Percentiles rank a stretch among this genome's conserved stretches.
These are phyloP conservation scores for Dichetophora obliterata DNA, from an alignment of 2,888 invertebrate species.

Conservation along the genomic window DNA sequence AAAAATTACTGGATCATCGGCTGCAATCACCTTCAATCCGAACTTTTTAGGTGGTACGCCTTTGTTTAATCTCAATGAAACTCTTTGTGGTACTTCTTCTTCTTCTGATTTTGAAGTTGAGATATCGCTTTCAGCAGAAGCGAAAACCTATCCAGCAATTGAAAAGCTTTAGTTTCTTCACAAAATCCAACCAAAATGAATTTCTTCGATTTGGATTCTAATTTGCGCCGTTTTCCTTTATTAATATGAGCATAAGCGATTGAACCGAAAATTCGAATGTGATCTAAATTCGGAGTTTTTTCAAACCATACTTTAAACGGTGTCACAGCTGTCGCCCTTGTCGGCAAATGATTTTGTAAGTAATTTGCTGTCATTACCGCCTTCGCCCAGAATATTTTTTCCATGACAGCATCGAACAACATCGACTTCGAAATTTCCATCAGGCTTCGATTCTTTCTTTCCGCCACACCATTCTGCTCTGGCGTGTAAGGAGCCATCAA, in stretches of 20 bases:
- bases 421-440: conserved; percentile 25
- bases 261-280: conserved; percentile 6
- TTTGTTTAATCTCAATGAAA: conserved; percentile 28
- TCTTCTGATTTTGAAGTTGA: too few relatives aligned
- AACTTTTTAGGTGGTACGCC: conserved; percentile 22
- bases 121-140: too few relatives aligned
- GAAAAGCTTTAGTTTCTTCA: neutral
- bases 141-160: too few relatives aligned
- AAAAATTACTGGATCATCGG: conserved; percentile 19
- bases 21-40: conserved; percentile 9
- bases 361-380: conserved; percentile 22
- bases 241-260: neutral
- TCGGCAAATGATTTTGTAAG: conserved; percentile 28
- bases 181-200: neutral
- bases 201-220: neutral
- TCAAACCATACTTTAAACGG: conserved; percentile 18
- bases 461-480: too few relatives aligned
- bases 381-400: conserved; percentile 21
- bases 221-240: neutral
- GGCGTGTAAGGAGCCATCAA: neutral
- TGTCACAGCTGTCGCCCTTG: conserved; percentile 19
- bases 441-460: neutral
- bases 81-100: too few relatives aligned
- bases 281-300: conserved; percentile 6
- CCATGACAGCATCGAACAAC: conserved; percentile 28